Percentiles rank a stretch among this genome's conserved stretches.
Evolutionary conservation across 2,113 vertebrate genomes (phyloP).

Genomic region (Trogon surrucura): DNA sequence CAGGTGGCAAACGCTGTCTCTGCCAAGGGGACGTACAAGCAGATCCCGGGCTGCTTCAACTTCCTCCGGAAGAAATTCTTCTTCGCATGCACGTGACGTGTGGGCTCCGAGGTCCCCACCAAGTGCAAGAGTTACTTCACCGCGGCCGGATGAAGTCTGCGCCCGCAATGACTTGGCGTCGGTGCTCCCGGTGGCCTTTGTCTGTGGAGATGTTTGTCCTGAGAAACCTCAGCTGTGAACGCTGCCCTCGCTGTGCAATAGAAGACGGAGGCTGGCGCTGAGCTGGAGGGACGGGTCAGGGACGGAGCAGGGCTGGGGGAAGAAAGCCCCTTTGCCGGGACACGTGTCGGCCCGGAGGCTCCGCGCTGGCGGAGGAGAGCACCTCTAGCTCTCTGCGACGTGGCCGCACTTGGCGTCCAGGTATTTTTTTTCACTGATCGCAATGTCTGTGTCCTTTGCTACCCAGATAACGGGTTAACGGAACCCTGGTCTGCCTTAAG

Average conservation of each 20-base stretch:
- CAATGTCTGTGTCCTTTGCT: background rate
- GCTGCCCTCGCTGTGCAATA: background rate
- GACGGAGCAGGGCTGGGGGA: background rate
- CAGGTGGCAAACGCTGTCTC: slow-evolving; percentile 90
- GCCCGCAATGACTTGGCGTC: fast-evolving
- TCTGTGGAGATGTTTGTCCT: background rate
- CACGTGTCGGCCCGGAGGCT: fast-evolving
- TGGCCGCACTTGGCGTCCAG: fast-evolving
- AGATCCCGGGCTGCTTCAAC: slow-evolving; percentile 92
- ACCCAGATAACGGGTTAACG: background rate
- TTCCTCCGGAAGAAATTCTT: slow-evolving; percentile 91
- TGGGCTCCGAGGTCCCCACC: fast-evolving
- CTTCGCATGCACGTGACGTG: slow-evolving; percentile 60
- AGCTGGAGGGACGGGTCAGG: fast-evolving
- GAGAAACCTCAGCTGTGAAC: background rate
- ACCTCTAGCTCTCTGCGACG: fast-evolving
- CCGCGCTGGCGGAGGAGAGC: fast-evolving
- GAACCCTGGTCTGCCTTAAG: background rate
- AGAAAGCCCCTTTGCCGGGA: background rate
- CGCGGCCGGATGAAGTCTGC: fast-evolving
- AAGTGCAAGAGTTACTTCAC: fast-evolving
- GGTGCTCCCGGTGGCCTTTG: fast-evolving
- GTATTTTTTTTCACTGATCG: background rate
- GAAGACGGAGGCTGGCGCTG: background rate
- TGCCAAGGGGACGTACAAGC: slow-evolving; percentile 87